These are phyloP conservation scores for Cardiocondyla obscurior DNA, from an alignment of 1,140 invertebrate species.

Conservation along the genomic window DNA sequence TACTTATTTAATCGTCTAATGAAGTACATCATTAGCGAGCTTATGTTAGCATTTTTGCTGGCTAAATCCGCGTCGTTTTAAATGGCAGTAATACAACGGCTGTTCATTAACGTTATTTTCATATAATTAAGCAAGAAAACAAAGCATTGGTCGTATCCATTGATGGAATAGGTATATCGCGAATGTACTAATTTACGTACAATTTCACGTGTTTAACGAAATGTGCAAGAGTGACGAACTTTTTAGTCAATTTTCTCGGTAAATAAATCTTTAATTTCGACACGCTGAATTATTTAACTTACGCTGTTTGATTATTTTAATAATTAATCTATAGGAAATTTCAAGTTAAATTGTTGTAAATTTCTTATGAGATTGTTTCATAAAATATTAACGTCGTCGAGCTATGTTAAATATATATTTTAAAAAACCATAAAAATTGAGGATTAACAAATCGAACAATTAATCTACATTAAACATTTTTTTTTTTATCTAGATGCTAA, in stretches of 20 bases:
- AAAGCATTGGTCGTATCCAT: conserved; percentile 16
- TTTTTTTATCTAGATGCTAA: too few species aligned
- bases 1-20: conserved; percentile 4
- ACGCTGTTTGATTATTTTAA: not conserved
- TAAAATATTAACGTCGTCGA: not conserved
- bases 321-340: conserved; percentile 15
- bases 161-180: conserved; percentile 46
- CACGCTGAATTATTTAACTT: not conserved
- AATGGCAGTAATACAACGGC: conserved; percentile 9
- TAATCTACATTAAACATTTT: too few species aligned
- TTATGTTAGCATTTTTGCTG: not conserved
- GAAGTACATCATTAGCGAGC: not conserved
- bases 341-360: not conserved
- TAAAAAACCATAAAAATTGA: not conserved
- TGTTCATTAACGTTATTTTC: conserved; percentile 69
- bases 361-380: not conserved
- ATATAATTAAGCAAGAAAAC: conserved; percentile 63
- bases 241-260: not conserved
- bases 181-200: not conserved
- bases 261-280: not conserved
- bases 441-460: too few species aligned
- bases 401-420: not conserved
- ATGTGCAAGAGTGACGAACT: not conserved
- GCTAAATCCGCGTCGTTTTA: not conserved
- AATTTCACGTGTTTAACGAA: not conserved